Percentiles rank a stretch among this genome's conserved stretches.
Conservation (phyloP, 2,888 invertebrate species). For the Sphinx pinastri region DNA sequence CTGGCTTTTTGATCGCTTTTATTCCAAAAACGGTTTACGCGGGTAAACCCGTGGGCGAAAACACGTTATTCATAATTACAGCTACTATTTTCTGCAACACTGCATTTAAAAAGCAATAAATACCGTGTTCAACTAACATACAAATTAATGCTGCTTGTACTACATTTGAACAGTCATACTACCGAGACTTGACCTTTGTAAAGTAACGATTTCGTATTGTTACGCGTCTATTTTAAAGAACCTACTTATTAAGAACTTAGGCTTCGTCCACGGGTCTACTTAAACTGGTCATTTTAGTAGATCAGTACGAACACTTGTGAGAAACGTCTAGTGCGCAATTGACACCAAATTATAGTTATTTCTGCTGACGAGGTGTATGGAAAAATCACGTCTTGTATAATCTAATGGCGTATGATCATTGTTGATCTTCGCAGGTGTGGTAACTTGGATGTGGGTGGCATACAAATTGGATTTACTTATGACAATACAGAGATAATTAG, state of each 20-base stretch:
- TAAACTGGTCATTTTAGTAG: not conserved
- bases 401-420: not conserved
- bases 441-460: not conserved
- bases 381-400: not conserved
- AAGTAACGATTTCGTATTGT: constrained; percentile 41
- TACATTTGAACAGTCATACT: constrained; percentile 14
- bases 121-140: not conserved
- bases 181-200: constrained; percentile 38
- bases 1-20: too few relatives aligned
- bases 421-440: constrained; percentile 11
- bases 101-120: not conserved
- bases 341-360: constrained; percentile 22
- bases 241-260: not conserved
- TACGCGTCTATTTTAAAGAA: constrained; percentile 28
- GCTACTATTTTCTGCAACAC: too few relatives aligned
- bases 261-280: not conserved
- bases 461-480: not conserved
- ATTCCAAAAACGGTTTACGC: too few relatives aligned
- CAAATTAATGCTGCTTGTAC: constrained; percentile 7
- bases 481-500: not conserved
- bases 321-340: constrained; percentile 10
- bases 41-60: too few relatives aligned
- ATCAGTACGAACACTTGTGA: not conserved
- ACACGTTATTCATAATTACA: too few relatives aligned
- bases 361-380: constrained; percentile 2